Evolutionary conservation across 53 echinoderm and acorn worm genomes (phyloP).

Genomic region (Mesocentrotus franciscanus): DNA sequence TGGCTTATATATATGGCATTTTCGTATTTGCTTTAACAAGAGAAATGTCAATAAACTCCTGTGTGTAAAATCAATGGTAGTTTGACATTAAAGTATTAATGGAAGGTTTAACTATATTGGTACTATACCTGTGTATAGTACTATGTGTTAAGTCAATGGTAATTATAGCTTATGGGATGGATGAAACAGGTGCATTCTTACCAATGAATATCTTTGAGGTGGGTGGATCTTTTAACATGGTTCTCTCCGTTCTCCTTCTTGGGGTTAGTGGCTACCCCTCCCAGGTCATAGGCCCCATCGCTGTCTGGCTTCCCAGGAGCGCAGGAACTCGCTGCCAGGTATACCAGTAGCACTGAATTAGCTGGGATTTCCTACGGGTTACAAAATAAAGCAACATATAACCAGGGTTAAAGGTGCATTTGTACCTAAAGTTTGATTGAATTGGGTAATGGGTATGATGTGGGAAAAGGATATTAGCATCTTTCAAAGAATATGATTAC

Average conservation of each 20-base stretch:
- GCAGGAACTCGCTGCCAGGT: constrained; percentile 86
- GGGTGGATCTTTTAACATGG: constrained; percentile 79
- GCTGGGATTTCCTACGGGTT: constrained; percentile 97
- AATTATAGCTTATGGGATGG: too few species aligned
- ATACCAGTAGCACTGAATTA: constrained; percentile 89
- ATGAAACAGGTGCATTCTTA: constrained; percentile 18
- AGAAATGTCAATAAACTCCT: too few species aligned
- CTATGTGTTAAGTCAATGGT: too few species aligned
- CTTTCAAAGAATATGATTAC: neutral
- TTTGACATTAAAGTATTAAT: too few species aligned
- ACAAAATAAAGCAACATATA: too few species aligned
- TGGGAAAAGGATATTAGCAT: neutral
- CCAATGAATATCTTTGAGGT: constrained; percentile 97
- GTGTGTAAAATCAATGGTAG: too few species aligned
- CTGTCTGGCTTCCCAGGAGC: constrained; percentile 66
- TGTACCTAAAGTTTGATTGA: too few species aligned
- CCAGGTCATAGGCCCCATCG: constrained; percentile 90
- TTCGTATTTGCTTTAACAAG: too few species aligned
- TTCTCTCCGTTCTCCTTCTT: constrained; percentile 85
- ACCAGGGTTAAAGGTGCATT: neutral
- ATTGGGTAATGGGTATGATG: too few species aligned
- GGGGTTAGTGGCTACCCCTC: constrained; percentile 91
- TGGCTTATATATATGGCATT: too few species aligned
- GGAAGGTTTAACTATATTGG: too few species aligned
- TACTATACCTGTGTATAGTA: too few species aligned